These are phyloP conservation scores for Drosophila neocordata DNA, from an alignment of 1,140 invertebrate genomes.

Conservation along the genomic window DNA sequence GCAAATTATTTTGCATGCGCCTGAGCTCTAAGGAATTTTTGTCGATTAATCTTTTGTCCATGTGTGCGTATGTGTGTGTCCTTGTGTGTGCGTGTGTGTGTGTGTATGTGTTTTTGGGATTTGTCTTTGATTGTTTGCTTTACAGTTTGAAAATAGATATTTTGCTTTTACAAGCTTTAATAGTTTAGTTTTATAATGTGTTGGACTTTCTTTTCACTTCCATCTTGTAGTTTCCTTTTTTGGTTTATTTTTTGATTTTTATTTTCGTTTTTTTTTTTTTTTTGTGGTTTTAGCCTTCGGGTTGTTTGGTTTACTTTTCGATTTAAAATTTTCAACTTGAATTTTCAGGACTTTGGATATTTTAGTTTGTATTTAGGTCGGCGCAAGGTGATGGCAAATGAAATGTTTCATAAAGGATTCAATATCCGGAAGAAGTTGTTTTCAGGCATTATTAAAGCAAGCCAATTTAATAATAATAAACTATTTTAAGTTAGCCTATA, in stretches of 20 bases:
- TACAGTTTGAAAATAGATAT: constrained; percentile 59
- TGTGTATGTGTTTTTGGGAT: constrained; percentile 31
- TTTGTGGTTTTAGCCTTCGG: neutral
- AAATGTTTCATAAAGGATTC: neutral
- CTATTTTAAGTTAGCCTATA: no score
- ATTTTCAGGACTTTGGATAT: neutral
- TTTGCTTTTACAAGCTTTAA: constrained; percentile 53
- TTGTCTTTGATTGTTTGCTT: constrained; percentile 41
- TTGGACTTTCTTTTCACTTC: constrained; percentile 17
- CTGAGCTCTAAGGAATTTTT: constrained; percentile 18
- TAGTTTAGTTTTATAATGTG: constrained; percentile 56
- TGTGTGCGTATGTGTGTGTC: constrained; percentile 21
- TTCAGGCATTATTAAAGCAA: no score
- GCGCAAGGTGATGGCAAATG: neutral
- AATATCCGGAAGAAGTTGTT: neutral
- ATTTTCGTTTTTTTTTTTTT: constrained; percentile 29
- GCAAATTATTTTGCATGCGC: constrained; percentile 70
- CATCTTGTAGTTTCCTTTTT: constrained; percentile 20
- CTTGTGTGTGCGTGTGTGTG: constrained; percentile 5
- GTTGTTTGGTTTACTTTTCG: neutral
- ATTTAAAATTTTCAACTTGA: constrained; percentile 1
- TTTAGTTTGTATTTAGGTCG: neutral
- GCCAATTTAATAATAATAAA: no score
- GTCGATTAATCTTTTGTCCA: constrained; percentile 65
- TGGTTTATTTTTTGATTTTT: no score